Conservation (phyloP, 2,113 vertebrate genomes). For the Morone chrysops region DNA sequence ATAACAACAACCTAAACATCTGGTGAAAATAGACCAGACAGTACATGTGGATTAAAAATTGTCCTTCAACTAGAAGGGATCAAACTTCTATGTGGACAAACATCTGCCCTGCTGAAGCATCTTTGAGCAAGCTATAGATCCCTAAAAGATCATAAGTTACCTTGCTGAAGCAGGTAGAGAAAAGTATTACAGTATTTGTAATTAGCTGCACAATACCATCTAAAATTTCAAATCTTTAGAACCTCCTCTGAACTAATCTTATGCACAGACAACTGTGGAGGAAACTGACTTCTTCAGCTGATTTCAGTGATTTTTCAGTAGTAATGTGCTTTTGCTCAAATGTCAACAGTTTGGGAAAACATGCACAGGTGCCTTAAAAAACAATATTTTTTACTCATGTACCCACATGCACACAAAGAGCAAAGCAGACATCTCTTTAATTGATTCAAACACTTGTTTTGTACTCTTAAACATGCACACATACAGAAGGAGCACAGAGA, state of each 20-base stretch:
- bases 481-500: not conserved
- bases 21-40: not conserved
- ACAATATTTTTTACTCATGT: not conserved
- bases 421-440: not conserved
- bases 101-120: not conserved
- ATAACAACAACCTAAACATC: not conserved
- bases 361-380: not conserved
- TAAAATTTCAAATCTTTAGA: not conserved
- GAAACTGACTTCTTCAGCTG: too few species aligned
- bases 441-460: not conserved
- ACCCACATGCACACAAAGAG: not conserved
- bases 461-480: not conserved
- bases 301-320: too few species aligned
- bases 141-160: too few species aligned
- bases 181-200: not conserved
- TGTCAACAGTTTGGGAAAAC: too few species aligned
- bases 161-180: not conserved
- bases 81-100: not conserved
- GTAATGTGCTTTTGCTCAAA: too few species aligned
- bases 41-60: too few species aligned
- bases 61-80: not conserved
- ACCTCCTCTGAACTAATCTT: not conserved
- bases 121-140: too few species aligned
- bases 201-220: not conserved
- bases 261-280: too few species aligned